These are phyloP conservation scores for Lepidocyrtinus sp. DNA, from an alignment of 2,888 invertebrate genomes.

Conservation along the genomic window DNA sequence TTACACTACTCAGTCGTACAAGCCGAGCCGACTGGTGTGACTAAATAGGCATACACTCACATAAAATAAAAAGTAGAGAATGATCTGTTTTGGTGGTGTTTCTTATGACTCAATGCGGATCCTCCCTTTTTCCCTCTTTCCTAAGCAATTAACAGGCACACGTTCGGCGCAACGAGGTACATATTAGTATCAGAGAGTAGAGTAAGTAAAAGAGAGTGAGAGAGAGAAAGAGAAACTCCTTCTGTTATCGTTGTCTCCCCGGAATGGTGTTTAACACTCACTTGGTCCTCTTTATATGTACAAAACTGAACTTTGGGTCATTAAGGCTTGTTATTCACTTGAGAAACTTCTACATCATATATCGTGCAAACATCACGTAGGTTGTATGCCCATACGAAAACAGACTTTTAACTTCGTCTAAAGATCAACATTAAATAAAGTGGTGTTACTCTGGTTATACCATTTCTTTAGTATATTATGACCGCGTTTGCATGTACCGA, in stretches of 20 bases:
- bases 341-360: conserved; percentile 46
- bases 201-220: conserved; percentile 14
- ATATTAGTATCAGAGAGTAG: conserved; percentile 22
- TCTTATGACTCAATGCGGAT: conserved; percentile 52
- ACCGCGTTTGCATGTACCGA: background rate
- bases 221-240: conserved; percentile 26
- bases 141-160: conserved; percentile 60
- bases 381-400: background rate
- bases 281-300: conserved; percentile 46
- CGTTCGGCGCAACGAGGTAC: conserved; percentile 40
- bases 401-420: background rate
- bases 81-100: conserved; percentile 44
- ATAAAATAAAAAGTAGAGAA: conserved; percentile 36
- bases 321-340: conserved; percentile 62
- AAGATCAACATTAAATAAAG: conserved; percentile 13
- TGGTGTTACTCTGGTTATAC: background rate
- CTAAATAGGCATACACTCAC: conserved; percentile 47
- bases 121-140: conserved; percentile 42
- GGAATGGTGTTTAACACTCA: conserved; percentile 61
- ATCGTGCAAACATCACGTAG: conserved; percentile 54
- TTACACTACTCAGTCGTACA: conserved; percentile 29
- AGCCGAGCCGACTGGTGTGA: conserved; percentile 43
- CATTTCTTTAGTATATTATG: background rate
- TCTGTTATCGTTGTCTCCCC: conserved; percentile 56
- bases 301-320: conserved; percentile 54